Evolutionary conservation across 2,113 vertebrate species (phyloP), one percentile per base, ranked within the genome.

Genomic region (Struthio camelus): DNA sequence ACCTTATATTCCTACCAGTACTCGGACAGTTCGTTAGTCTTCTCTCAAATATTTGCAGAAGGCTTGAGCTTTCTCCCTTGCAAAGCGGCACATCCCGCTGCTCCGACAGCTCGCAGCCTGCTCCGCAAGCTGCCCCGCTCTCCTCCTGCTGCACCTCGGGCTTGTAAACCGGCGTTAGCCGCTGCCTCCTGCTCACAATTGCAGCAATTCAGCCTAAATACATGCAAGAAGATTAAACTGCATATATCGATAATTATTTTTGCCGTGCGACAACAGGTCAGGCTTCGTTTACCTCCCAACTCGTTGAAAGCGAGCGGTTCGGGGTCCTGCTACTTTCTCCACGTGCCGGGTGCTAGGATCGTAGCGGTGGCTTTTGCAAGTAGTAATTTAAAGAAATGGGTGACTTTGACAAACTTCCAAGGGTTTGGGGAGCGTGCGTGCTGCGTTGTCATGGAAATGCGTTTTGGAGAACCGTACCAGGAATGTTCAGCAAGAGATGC

Each of bases 121-220:
- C 64, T 64, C 64, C 53, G 82, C 18, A 6, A 59, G 34, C 62
- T 40, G 61, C 53, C 89, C 16, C n/a, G 83, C 34, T 30, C 50
- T 5, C 8, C 11, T 9, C 34, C 48, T 71, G 64, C 25, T 20
- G 84, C 44, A 18, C 64, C 30, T 56, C 19, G 36, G 40, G 24
- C 70, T 71, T 27, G 25, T 64, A 48, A 64, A 9, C 40, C 82
- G 56, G 12, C 18, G 2, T 19, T 15, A 23, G 18, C 77, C 65
- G 38, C 50, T 50, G 50, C 58, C 65, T 4, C 3, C 58, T 44
- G 14, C 44, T 30, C 79, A 6, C 30, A 48, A 15, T 28, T 40
- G 5, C 53, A n/a, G 2, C 38, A 8, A 0, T 38, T 61, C 28
- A 19, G 56, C 46, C 34, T 4, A 10, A n/a, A n/a, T n/a, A n/a